Evolutionary conservation across 2,113 vertebrate genomes (phyloP).

Genomic region (Cebidichthys violaceus): DNA sequence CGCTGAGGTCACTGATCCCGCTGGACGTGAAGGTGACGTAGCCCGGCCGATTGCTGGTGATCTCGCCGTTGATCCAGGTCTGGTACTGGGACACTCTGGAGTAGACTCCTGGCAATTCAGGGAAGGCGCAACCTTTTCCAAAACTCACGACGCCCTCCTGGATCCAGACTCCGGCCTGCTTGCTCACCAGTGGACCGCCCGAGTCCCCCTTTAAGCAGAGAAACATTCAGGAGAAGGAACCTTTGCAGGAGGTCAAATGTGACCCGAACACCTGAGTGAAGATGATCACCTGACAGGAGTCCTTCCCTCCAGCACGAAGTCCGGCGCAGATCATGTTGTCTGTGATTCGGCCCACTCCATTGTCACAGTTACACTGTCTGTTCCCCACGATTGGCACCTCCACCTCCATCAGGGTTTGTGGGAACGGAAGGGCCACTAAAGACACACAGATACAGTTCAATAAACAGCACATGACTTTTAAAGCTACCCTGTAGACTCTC

Average conservation of each 20-base stretch:
- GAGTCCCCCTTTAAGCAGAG: slow-evolving; percentile 86
- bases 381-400: slow-evolving; percentile 76
- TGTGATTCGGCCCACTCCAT: slow-evolving; percentile 56
- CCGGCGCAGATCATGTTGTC: slow-evolving; percentile 87
- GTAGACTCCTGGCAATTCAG: slow-evolving; percentile 88
- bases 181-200: slow-evolving; percentile 87
- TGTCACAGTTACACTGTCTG: slow-evolving; percentile 67
- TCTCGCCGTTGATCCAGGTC: slow-evolving; percentile 81
- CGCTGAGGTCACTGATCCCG: slow-evolving; percentile 59
- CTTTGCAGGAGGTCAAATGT: neutral
- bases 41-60: slow-evolving; percentile 51
- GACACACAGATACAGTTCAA: neutral
- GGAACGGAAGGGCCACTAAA: slow-evolving; percentile 16
- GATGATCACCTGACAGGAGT: slow-evolving; percentile 76
- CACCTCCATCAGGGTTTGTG: slow-evolving; percentile 74
- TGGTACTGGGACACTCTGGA: slow-evolving; percentile 84
- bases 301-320: slow-evolving; percentile 76
- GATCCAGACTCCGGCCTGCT: slow-evolving; percentile 83
- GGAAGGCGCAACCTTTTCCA: slow-evolving; percentile 82
- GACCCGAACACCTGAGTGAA: neutral
- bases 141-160: slow-evolving; percentile 89
- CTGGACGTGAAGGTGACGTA: slow-evolving; percentile 58
- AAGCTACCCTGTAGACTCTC: neutral
- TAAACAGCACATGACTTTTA: neutral
- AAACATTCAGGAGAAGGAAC: neutral